These are phyloP conservation scores for Sakesphorus luctuosus DNA, from an alignment of 2,113 vertebrate species.

Conservation along the genomic window DNA sequence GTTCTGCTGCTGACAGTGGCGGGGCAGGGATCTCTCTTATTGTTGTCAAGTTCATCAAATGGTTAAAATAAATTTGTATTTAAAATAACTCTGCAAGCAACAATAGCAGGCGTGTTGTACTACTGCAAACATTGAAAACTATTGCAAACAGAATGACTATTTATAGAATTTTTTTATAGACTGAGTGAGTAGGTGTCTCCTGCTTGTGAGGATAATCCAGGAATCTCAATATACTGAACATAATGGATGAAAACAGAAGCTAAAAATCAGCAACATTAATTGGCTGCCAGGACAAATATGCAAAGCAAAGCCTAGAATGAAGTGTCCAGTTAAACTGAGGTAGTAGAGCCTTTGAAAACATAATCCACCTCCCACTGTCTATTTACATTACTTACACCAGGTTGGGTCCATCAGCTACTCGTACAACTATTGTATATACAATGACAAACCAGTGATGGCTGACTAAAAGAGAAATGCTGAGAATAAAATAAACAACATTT, in stretches of 20 bases:
- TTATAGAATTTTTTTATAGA: conserved; percentile 4
- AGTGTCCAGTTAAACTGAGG: conserved; percentile 79
- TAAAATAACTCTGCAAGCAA: background rate
- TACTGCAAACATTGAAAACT: background rate
- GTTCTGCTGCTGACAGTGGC: background rate
- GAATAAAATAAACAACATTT: conserved; percentile 32
- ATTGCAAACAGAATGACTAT: background rate
- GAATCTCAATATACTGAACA: background rate
- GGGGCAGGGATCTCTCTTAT: conserved; percentile 4
- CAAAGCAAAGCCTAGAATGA: conserved; percentile 60
- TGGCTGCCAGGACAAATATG: conserved; percentile 51
- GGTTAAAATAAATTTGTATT: background rate
- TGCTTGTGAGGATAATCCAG: background rate
- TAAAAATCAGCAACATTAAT: conserved; percentile 23
- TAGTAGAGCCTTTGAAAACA: conserved; percentile 77
- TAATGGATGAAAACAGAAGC: conserved; percentile 9
- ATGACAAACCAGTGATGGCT: background rate
- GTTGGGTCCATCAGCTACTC: conserved; percentile 65
- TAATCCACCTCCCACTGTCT: conserved; percentile 60
- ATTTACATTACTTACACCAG: conserved; percentile 73
- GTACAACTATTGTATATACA: conserved; percentile 55
- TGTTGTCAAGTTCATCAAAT: conserved; percentile 18
- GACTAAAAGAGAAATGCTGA: conserved; percentile 42
- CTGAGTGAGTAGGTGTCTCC: background rate
- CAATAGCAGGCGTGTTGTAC: background rate